Percentiles rank a stretch among this genome's conserved stretches.
These are phyloP conservation scores for Saguinus imperator DNA, from an alignment of 2,113 vertebrate species.

Conservation along the genomic window DNA sequence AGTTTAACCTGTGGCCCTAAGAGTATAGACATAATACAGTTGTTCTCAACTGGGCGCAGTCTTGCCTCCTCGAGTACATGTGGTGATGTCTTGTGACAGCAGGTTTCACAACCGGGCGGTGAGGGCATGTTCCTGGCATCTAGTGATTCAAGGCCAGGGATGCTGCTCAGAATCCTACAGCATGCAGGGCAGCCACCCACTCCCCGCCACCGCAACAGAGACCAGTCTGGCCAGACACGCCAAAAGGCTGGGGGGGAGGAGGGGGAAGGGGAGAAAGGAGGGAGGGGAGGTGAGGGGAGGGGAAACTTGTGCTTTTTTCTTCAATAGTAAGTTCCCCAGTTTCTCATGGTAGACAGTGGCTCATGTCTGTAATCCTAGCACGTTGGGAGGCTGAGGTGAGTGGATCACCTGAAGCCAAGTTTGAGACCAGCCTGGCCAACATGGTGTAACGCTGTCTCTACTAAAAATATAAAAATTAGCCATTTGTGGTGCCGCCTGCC, in stretches of 20 bases:
- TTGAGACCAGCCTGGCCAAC: not conserved
- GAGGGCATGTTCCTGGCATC: not conserved
- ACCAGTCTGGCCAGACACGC: accelerated
- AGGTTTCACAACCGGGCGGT: not conserved
- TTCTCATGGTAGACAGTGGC: too few relatives aligned
- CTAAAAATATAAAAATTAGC: not conserved
- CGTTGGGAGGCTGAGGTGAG: not conserved
- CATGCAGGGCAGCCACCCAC: not conserved
- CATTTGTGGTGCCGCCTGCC: accelerated
- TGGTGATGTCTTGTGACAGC: not conserved
- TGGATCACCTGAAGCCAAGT: not conserved
- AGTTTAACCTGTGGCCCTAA: not conserved
- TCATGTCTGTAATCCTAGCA: not conserved
- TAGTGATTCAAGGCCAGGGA: not conserved
- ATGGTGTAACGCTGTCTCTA: not conserved
- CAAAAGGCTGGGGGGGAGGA: too few relatives aligned
- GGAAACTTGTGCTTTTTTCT: too few relatives aligned
- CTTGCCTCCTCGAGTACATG: too few relatives aligned
- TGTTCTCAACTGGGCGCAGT: accelerated
- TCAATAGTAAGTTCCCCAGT: too few relatives aligned
- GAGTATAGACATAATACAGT: accelerated
- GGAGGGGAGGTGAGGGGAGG: too few relatives aligned
- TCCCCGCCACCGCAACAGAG: not conserved
- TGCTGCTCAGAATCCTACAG: not conserved
- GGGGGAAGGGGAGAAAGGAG: too few relatives aligned